Percentiles rank a stretch among this genome's conserved stretches.
Evolutionary conservation across 2,888 invertebrate species (phyloP).

Genomic region (Lasioglossum calceatum): DNA sequence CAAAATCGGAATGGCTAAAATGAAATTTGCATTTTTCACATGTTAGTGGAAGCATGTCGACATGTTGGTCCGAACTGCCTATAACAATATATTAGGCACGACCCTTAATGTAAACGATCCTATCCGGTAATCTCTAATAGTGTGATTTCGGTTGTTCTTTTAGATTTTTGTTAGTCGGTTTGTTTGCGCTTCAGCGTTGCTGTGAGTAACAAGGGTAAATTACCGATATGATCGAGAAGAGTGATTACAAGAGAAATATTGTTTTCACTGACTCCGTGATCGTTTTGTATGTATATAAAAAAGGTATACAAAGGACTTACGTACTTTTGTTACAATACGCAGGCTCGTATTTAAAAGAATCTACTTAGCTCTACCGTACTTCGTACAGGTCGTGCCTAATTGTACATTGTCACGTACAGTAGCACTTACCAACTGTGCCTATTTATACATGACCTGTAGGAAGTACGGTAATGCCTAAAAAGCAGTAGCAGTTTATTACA

Average conservation of each 20-base stretch:
- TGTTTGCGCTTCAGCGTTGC: constrained; percentile 19
- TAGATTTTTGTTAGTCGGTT: neutral
- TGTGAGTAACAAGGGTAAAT: neutral
- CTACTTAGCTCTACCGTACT: constrained; percentile 74
- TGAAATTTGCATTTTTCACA: constrained; percentile 37
- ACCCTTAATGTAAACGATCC: constrained; percentile 55
- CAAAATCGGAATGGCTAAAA: constrained; percentile 86
- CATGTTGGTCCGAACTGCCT: constrained; percentile 30
- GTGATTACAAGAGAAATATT: constrained; percentile 1
- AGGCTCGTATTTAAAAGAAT: constrained; percentile 65
- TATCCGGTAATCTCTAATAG: constrained; percentile 13
- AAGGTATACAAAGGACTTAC: constrained; percentile 59
- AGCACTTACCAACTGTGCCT: constrained; percentile 73
- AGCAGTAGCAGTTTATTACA: constrained; percentile 70
- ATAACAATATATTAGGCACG: constrained; percentile 68
- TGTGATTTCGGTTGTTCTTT: neutral
- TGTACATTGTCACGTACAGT: constrained; percentile 63
- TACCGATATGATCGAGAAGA: constrained; percentile 11
- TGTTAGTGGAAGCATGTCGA: constrained; percentile 46
- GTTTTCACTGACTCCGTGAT: constrained; percentile 20
- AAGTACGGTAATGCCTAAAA: constrained; percentile 76
- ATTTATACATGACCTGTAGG: constrained; percentile 73
- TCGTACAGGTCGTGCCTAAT: constrained; percentile 76
- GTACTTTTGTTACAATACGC: constrained; percentile 62
- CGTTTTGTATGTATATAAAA: constrained; percentile 29